Base-by-base conservation (phyloP, 1,140 invertebrate genomes). In the Lepidurus apus region DNA sequence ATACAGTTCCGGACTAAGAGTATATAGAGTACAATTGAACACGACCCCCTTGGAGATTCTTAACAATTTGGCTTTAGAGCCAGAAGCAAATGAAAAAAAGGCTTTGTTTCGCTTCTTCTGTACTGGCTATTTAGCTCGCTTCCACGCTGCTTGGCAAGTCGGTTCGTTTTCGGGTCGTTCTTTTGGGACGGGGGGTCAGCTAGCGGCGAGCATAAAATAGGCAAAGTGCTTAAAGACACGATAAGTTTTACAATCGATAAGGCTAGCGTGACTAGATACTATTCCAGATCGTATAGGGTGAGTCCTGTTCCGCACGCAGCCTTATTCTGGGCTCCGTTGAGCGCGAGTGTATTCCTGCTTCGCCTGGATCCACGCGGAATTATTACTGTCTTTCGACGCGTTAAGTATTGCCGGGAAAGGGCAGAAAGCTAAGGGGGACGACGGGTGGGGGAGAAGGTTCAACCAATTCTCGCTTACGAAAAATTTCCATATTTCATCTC, bases 271-370 rank as follows among this genome's bases (percentile, higher is more conserved):
- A 65, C 53, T 65, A 17, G 53, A 9, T 65, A 17, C 53, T 21
- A 65, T 65, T 34, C 53, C 53, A 17, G 3, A 65, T 7, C n/a
- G 53, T 65, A 65, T 65, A 65, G 17, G 53, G 53, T 65, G 17
- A 65, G 13, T 21, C 53, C 53, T 65, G 17, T 65, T 65, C 53
- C 10, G 53, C 53, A 65, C 53, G 53, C 53, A 65, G 53, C 53
- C 17, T 65, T 65, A n/a, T 65, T 65, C 53, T 21, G 7, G 5
- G 53, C 45, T 47, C 10, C 4, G 2, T 6, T 11, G 45, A 11
- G 45, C 21, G 7, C 53, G 53, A 65, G 17, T 13, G 4, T 47
- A 17, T 17, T 47, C 10, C 45, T 65, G n/a, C 34, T 34, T 34
- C 34, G 34, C 0, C 1, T 65, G 53, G 8, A 17, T 21, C 9